A percentile compares a stretch with the other conserved stretches of the same genome.
Evolutionary conservation across 92 coral and sea anemone species (phyloP).

Genomic region (Epizoanthus illoricatus): DNA sequence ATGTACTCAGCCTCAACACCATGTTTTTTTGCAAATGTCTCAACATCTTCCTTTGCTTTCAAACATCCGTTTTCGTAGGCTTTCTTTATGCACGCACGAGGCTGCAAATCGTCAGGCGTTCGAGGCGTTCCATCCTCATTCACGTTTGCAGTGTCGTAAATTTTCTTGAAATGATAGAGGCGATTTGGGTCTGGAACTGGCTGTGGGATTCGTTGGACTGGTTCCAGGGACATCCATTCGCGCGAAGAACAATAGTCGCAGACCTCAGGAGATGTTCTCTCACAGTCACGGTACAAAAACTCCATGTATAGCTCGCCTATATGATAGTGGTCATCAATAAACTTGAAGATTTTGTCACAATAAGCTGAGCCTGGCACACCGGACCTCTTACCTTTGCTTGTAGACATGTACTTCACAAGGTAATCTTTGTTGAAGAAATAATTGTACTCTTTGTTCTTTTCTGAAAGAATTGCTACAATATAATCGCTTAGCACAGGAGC

Average conservation of each 20-base stretch:
- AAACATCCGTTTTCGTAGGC: slow-evolving; percentile 32
- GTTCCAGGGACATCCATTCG: slow-evolving; percentile 30
- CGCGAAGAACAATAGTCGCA: slow-evolving; percentile 22
- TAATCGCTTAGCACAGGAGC: slow-evolving; percentile 49
- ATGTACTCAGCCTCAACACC: slow-evolving; percentile 7
- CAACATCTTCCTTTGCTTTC: slow-evolving; percentile 27
- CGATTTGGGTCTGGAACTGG: slow-evolving; percentile 43
- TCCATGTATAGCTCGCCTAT: slow-evolving; percentile 32
- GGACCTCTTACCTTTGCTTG: background rate
- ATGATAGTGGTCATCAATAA: slow-evolving; percentile 42
- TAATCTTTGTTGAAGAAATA: background rate
- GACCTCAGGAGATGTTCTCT: background rate
- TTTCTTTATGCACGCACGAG: slow-evolving; percentile 47
- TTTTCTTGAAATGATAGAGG: slow-evolving; percentile 21
- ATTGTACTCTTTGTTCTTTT: too few relatives aligned
- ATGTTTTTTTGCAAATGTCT: slow-evolving; percentile 24
- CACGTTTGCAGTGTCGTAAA: slow-evolving; percentile 27
- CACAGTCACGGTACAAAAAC: slow-evolving; percentile 26
- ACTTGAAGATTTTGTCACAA: slow-evolving; percentile 39
- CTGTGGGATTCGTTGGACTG: slow-evolving; percentile 37
- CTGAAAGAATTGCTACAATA: slow-evolving; percentile 16
- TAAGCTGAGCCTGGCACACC: slow-evolving; percentile 49
- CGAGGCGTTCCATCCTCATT: slow-evolving; percentile 28
- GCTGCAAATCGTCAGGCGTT: slow-evolving; percentile 46
- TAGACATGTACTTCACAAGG: background rate